Conservation (phyloP, 2,888 invertebrate genomes). For the Itoplectis maculator region DNA sequence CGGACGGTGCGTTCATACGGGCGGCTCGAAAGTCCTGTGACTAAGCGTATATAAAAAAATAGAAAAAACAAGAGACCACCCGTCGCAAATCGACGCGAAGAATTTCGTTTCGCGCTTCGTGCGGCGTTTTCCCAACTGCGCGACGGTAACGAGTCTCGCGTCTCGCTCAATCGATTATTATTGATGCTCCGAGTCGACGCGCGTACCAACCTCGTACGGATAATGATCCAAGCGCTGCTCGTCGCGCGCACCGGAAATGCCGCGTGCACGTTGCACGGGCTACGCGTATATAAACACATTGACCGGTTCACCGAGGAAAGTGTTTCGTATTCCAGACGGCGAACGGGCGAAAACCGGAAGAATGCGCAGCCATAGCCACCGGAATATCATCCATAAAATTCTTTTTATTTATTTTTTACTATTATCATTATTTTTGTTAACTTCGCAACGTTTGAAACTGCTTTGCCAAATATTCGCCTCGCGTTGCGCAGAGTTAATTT, state of each 20-base stretch:
- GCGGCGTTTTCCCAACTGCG: slow-evolving; percentile 10
- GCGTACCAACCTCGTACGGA: slow-evolving; percentile 2
- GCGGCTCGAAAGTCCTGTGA: slow-evolving; percentile 17
- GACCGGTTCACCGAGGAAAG: slow-evolving; percentile 15
- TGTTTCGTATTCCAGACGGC: slow-evolving; percentile 25
- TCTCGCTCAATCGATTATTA: slow-evolving; percentile 52
- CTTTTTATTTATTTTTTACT: slow-evolving; percentile 4
- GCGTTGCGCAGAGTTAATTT: slow-evolving; percentile 6
- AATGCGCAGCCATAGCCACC: slow-evolving; percentile 23
- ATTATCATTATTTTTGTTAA: slow-evolving; percentile 25
- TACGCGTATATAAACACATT: slow-evolving; percentile 17
- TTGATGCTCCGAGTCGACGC: slow-evolving; percentile 27
- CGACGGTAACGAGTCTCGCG: slow-evolving; percentile 22
- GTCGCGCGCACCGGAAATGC: slow-evolving; percentile 40
- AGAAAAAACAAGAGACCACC: background rate
- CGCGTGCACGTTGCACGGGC: background rate
- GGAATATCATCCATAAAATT: slow-evolving; percentile 48
- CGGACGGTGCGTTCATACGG: background rate
- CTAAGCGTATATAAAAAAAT: background rate
- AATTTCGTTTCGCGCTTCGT: background rate
- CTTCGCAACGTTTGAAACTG: slow-evolving; percentile 29
- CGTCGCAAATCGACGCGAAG: background rate
- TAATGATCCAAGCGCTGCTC: slow-evolving; percentile 19
- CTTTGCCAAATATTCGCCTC: slow-evolving; percentile 34
- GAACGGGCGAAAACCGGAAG: slow-evolving; percentile 62